A percentile compares a stretch with the other conserved stretches of the same genome.
phyloP scores from a whole-genome alignment of 2,797 vertebrate species.

The Platyrinchus mystaceus region DNA sequence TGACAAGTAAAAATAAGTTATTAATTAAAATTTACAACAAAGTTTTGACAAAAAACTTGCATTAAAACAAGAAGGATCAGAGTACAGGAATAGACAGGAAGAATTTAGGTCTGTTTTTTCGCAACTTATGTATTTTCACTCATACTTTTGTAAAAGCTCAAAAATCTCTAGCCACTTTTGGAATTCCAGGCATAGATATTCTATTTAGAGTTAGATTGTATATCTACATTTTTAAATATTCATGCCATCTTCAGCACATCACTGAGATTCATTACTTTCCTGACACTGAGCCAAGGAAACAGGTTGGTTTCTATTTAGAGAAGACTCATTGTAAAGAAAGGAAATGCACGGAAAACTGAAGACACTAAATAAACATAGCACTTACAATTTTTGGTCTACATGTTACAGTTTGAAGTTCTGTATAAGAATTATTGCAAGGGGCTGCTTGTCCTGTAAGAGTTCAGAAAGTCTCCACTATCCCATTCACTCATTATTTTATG shows the following conservation, averaged over 20 bases:
- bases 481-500: not conserved
- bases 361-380: not conserved
- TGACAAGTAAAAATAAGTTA: not conserved
- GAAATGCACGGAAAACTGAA: not conserved
- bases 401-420: not conserved
- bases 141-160: not conserved
- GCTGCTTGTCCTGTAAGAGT: not conserved
- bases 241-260: not conserved
- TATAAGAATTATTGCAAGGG: not conserved
- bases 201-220: not conserved
- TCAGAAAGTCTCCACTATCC: not conserved
- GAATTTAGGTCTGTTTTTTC: not conserved
- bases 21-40: not conserved
- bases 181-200: not conserved
- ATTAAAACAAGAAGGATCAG: not conserved
- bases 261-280: not conserved
- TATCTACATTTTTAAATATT: conserved; percentile 18
- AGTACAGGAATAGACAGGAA: not conserved
- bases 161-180: not conserved
- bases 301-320: not conserved
- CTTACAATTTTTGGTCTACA: not conserved
- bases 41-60: not conserved
- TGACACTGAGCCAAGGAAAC: not conserved
- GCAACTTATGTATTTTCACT: not conserved
- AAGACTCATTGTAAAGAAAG: not conserved